Evolutionary conservation across 1,140 invertebrate genomes (phyloP).

Genomic region (Trigoniulus corallinus): DNA sequence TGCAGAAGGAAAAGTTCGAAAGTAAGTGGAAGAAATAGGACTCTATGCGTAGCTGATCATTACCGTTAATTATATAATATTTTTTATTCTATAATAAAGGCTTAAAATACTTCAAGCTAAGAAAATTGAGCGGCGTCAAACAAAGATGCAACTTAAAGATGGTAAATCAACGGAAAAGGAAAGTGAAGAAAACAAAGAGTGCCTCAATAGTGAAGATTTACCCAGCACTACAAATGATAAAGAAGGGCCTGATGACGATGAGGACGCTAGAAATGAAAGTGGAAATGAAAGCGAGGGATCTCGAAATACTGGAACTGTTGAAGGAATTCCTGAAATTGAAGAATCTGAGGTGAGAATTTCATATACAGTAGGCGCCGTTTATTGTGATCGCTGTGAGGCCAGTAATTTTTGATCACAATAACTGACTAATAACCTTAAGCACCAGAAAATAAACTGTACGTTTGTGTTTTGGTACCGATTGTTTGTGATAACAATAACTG

Average conservation of each 20-base stretch:
- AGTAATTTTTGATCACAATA: background rate
- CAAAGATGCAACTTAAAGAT: conserved; percentile 2
- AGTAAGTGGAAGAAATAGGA: conserved; percentile 36
- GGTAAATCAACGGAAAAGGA: background rate
- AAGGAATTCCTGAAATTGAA: conserved; percentile 33
- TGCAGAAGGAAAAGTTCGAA: conserved; percentile 70
- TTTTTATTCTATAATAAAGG: conserved; percentile 22
- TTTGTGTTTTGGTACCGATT: conserved; percentile 8
- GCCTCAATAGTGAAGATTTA: conserved; percentile 11
- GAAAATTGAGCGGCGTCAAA: conserved; percentile 27
- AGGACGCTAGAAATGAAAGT: conserved; percentile 42
- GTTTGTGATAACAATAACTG: no score
- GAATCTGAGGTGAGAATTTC: background rate
- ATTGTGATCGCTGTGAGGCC: no score
- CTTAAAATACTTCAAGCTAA: conserved; percentile 52
- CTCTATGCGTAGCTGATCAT: background rate
- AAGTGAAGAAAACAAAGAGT: conserved; percentile 1
- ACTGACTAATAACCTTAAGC: no score
- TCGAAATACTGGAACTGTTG: conserved; percentile 24
- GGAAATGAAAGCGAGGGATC: conserved; percentile 73
- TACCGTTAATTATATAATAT: background rate
- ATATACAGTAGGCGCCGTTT: no score
- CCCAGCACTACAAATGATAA: conserved; percentile 20
- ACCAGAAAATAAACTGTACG: background rate
- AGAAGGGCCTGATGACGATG: conserved; percentile 27